Conservation (phyloP, 2,113 vertebrate species). For the Festucalex cinctus region DNA sequence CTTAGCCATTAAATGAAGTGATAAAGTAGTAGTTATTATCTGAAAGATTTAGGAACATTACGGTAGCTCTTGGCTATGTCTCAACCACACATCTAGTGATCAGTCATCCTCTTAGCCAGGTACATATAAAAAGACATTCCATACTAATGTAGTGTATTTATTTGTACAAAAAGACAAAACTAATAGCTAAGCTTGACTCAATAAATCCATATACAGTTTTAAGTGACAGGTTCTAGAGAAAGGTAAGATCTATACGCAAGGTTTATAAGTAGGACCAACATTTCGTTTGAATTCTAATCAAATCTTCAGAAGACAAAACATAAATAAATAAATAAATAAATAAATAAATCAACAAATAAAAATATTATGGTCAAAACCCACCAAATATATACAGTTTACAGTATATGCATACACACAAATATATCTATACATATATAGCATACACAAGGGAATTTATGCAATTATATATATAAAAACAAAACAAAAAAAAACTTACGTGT, state of each 20-base stretch:
- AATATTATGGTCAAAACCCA: not conserved
- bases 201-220: not conserved
- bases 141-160: not conserved
- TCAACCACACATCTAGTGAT: not conserved
- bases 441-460: not conserved
- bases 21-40: not conserved
- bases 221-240: not conserved
- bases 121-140: not conserved
- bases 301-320: not conserved
- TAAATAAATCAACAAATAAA: not conserved
- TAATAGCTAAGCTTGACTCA: not conserved
- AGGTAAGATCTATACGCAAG: not conserved
- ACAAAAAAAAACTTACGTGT: conserved; percentile 64
- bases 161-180: not conserved
- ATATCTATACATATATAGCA: not conserved
- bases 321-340: too few species aligned
- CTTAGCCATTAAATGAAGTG: not conserved
- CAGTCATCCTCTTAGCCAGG: not conserved
- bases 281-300: not conserved
- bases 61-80: not conserved
- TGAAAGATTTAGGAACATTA: not conserved
- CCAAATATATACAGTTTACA: too few species aligned
- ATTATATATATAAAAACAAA: not conserved
- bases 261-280: not conserved
- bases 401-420: too few species aligned